phyloP scores from a whole-genome alignment of 92 coral and sea anemone species.

The Zoanthus sansibaricus region DNA sequence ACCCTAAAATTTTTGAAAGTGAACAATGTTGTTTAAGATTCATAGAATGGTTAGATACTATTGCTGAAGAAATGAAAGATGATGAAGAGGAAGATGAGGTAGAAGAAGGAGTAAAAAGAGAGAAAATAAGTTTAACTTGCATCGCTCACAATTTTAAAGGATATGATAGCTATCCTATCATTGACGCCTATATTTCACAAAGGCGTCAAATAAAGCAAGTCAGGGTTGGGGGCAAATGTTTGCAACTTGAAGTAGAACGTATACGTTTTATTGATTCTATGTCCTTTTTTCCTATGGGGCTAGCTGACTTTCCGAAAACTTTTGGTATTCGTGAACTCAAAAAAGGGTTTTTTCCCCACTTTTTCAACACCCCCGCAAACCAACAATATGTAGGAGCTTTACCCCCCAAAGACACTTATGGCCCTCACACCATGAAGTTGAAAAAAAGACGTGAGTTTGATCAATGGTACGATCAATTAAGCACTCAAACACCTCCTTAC shows the following conservation, averaged over 20 bases:
- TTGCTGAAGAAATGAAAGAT: too few relatives aligned
- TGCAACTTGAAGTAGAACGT: background rate
- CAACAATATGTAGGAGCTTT: constrained; percentile 20
- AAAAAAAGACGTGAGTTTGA: background rate
- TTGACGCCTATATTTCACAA: background rate
- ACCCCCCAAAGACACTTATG: background rate
- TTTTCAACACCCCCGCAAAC: background rate
- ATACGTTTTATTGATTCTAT: background rate
- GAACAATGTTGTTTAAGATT: too few relatives aligned
- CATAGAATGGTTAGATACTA: too few relatives aligned
- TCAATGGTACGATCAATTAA: constrained; percentile 19
- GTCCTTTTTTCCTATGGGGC: background rate
- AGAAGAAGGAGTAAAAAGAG: too few relatives aligned
- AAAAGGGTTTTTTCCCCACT: constrained; percentile 7
- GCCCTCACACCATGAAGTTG: background rate
- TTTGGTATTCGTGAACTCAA: constrained; percentile 20
- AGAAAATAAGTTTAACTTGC: too few relatives aligned
- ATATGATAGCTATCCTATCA: constrained; percentile 1
- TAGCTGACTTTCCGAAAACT: constrained; percentile 10
- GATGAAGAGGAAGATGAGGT: too few relatives aligned
- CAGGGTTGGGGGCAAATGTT: background rate
- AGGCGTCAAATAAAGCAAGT: constrained; percentile 1
- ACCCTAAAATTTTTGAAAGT: too few relatives aligned
- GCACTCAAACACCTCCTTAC: background rate
- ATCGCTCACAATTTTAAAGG: too few relatives aligned